Evolutionary conservation across 2,113 vertebrate species (phyloP).

Genomic region (Trochalopteron elliotii): DNA sequence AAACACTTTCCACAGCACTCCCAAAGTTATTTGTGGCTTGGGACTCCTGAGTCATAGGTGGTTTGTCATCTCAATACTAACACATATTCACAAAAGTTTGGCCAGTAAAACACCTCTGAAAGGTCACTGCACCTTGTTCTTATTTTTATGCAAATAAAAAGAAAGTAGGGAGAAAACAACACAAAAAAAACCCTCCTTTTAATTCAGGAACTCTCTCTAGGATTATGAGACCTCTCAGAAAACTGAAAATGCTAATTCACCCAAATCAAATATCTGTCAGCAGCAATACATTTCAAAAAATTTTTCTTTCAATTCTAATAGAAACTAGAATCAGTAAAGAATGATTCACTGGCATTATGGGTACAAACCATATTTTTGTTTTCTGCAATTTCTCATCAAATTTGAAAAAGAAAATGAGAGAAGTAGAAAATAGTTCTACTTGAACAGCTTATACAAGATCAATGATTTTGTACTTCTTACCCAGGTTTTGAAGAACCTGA

Average conservation of each 20-base stretch:
- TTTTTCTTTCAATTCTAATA: neutral
- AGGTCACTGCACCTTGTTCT: neutral
- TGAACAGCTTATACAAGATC: neutral
- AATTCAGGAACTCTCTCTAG: neutral
- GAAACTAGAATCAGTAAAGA: neutral
- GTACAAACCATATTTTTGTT: neutral
- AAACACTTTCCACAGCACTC: neutral
- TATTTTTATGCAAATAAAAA: neutral
- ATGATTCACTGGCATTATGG: neutral
- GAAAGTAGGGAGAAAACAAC: neutral
- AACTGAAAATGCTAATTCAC: neutral
- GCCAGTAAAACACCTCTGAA: neutral
- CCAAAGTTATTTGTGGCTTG: neutral
- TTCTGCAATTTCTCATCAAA: neutral
- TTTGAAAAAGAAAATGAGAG: neutral
- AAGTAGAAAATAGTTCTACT: neutral
- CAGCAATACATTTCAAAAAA: neutral
- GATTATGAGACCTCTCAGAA: neutral
- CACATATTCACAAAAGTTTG: neutral
- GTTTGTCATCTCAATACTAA: neutral
- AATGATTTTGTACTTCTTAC: constrained; percentile 67
- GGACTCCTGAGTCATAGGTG: neutral
- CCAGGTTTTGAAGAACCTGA: constrained; percentile 95
- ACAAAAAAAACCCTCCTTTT: neutral
- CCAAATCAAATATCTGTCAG: neutral